These are phyloP conservation scores for Zaprionus ornatus DNA, from an alignment of 1,140 invertebrate genomes.

Conservation along the genomic window DNA sequence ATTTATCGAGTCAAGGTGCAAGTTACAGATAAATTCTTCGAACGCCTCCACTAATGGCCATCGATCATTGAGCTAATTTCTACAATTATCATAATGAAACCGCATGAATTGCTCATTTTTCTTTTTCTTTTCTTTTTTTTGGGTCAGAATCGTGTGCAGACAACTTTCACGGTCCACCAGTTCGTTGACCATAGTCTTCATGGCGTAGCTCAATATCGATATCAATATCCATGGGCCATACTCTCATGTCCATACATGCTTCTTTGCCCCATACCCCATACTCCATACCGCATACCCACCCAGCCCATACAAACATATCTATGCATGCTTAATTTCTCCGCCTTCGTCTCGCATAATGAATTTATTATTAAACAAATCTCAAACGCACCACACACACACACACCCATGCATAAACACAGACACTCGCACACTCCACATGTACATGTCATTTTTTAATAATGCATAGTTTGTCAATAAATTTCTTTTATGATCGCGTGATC, in stretches of 20 bases:
- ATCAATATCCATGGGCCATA: constrained; percentile 34
- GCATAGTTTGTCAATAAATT: constrained; percentile 83
- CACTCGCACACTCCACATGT: constrained; percentile 63
- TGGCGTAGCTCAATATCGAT: constrained; percentile 25
- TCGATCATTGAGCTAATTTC: constrained; percentile 45
- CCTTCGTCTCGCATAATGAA: constrained; percentile 68
- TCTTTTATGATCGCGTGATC: constrained; percentile 56
- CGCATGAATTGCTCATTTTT: constrained; percentile 32
- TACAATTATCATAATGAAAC: constrained; percentile 53
- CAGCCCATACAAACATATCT: constrained; percentile 48
- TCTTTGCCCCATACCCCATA: constrained; percentile 23
- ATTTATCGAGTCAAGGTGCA: constrained; percentile 1
- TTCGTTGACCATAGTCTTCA: constrained; percentile 65
- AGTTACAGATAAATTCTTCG: constrained; percentile 11
- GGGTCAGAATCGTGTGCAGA: constrained; percentile 68
- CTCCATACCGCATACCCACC: background rate
- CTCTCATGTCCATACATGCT: constrained; percentile 35
- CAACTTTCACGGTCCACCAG: constrained; percentile 74
- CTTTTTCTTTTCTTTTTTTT: constrained; percentile 35
- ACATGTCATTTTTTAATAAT: constrained; percentile 83
- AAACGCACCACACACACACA: constrained; percentile 36
- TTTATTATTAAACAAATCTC: constrained; percentile 78
- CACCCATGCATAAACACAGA: background rate
- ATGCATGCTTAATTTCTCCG: constrained; percentile 77
- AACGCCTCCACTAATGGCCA: constrained; percentile 5